Percentiles rank a stretch among this genome's conserved stretches.
Conservation (phyloP, 2,113 vertebrate genomes). For the Leptobrachium leishanense region DNA sequence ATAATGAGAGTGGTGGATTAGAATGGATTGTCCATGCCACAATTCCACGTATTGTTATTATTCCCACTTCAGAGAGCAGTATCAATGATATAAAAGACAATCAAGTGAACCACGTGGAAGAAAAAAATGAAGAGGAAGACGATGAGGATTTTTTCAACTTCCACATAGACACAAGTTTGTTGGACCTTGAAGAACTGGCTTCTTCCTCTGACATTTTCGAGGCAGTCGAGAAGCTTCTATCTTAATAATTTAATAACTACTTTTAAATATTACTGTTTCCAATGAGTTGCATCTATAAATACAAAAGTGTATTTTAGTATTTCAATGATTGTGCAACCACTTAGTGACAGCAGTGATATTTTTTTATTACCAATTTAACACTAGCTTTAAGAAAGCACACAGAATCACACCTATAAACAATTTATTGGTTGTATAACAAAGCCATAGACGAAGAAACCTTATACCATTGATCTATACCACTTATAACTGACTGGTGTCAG, state of each 20-base stretch:
- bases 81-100: conserved; percentile 49
- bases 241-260: conserved; percentile 43
- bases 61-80: conserved; percentile 63
- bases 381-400: background rate
- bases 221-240: conserved; percentile 64
- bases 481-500: background rate
- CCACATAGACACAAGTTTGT: conserved; percentile 53
- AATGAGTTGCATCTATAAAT: conserved; percentile 5
- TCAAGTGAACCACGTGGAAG: conserved; percentile 18
- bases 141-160: conserved; percentile 54
- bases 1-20: conserved; percentile 39
- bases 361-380: background rate
- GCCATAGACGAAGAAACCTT: background rate
- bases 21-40: conserved; percentile 42
- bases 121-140: conserved; percentile 29
- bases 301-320: conserved; percentile 45
- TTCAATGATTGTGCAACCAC: background rate
- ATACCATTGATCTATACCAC: background rate
- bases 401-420: background rate
- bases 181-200: conserved; percentile 60
- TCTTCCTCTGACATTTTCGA: conserved; percentile 59
- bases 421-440: background rate
- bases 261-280: conserved; percentile 43
- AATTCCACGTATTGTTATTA: conserved; percentile 61
- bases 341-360: background rate